These are phyloP conservation scores for Latrodectus elegans DNA, from an alignment of 2,888 invertebrate species.

Conservation along the genomic window DNA sequence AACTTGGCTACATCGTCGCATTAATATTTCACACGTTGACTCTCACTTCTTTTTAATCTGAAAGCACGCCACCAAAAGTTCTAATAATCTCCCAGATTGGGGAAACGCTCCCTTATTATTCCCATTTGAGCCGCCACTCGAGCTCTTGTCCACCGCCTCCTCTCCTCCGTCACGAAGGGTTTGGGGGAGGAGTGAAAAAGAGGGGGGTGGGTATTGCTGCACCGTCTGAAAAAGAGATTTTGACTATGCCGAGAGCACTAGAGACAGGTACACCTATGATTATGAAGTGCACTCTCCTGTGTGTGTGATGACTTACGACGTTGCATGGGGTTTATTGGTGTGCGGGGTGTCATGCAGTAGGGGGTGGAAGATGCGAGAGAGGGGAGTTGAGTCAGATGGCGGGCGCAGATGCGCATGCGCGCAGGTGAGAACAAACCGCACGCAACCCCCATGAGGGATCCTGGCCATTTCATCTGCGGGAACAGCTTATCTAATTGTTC, in stretches of 20 bases:
- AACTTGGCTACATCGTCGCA: neutral
- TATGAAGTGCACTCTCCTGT: slow-evolving; percentile 17
- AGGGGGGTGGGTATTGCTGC: neutral
- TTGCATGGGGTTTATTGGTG: slow-evolving; percentile 44
- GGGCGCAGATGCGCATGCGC: slow-evolving; percentile 61
- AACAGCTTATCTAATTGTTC: slow-evolving; percentile 47
- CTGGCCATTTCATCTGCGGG: slow-evolving; percentile 10
- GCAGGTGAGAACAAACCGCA: slow-evolving; percentile 51
- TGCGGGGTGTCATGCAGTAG: neutral
- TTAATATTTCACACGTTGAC: slow-evolving; percentile 64
- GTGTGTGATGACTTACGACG: slow-evolving; percentile 48
- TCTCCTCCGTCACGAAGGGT: slow-evolving; percentile 3
- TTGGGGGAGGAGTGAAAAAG: neutral
- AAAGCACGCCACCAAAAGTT: slow-evolving; percentile 6
- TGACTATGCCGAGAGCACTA: neutral
- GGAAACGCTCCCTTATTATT: slow-evolving; percentile 43
- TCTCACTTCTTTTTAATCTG: slow-evolving; percentile 48
- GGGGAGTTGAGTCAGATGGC: slow-evolving; percentile 53
- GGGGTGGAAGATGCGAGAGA: slow-evolving; percentile 4
- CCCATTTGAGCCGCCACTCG: slow-evolving; percentile 44
- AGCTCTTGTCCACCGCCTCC: slow-evolving; percentile 8
- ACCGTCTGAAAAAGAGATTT: neutral
- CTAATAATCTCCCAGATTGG: slow-evolving; percentile 48
- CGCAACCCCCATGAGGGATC: slow-evolving; percentile 58
- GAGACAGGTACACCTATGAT: slow-evolving; percentile 42